Evolutionary conservation across 2,888 invertebrate species (phyloP).

Genomic region (Dastarcus helophoroides): DNA sequence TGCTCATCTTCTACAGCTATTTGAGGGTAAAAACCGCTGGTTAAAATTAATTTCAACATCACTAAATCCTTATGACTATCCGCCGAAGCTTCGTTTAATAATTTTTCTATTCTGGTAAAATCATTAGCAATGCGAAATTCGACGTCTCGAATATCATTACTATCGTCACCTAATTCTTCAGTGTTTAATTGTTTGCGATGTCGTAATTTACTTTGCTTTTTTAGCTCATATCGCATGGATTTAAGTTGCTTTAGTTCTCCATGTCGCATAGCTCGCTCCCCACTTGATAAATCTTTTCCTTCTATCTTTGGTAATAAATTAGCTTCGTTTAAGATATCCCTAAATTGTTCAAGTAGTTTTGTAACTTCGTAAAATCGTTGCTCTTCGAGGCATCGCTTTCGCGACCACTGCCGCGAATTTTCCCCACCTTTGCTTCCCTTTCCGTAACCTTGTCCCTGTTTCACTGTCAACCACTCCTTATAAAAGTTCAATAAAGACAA

Average conservation of each 20-base stretch:
- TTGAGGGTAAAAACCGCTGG: slow-evolving; percentile 91
- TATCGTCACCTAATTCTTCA: slow-evolving; percentile 44
- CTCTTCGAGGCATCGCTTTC: slow-evolving; percentile 83
- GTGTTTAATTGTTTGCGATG: slow-evolving; percentile 62
- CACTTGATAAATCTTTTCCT: slow-evolving; percentile 43
- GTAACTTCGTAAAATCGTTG: slow-evolving; percentile 95
- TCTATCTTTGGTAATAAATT: slow-evolving; percentile 29
- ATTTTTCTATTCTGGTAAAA: slow-evolving; percentile 41
- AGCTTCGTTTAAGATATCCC: slow-evolving; percentile 60
- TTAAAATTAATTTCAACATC: slow-evolving; percentile 69
- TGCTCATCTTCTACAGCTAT: slow-evolving; percentile 89
- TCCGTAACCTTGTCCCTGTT: slow-evolving; percentile 38
- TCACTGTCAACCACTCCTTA: slow-evolving; percentile 79
- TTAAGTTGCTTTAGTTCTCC: slow-evolving; percentile 83
- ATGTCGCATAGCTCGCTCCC: slow-evolving; percentile 70
- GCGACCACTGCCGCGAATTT: slow-evolving; percentile 71
- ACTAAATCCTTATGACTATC: slow-evolving; percentile 55
- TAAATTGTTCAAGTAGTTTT: slow-evolving; percentile 82
- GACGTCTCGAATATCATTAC: slow-evolving; percentile 29
- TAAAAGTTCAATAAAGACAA: slow-evolving; percentile 79
- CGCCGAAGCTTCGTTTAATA: slow-evolving; percentile 52
- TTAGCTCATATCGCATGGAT: slow-evolving; percentile 44
- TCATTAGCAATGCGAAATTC: slow-evolving; percentile 68
- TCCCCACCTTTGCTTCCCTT: slow-evolving; percentile 19
- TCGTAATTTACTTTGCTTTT: slow-evolving; percentile 50